phyloP scores from a whole-genome alignment of 2,888 invertebrate species.

The Isoperla grammatica region DNA sequence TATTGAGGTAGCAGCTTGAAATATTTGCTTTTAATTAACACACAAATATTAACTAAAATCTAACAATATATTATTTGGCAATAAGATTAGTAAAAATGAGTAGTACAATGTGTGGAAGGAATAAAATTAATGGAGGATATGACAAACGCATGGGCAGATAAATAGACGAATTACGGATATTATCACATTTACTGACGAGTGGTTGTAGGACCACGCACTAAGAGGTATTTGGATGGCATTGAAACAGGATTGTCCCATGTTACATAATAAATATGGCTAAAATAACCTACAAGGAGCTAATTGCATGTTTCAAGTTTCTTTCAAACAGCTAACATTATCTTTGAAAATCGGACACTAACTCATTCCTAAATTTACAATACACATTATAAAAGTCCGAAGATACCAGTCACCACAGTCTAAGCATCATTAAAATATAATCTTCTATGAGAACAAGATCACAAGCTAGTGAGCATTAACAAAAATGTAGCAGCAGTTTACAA shows the following conservation, averaged over 20 bases:
- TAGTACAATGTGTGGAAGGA: too few species aligned
- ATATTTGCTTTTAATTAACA: too few species aligned
- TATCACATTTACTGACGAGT: conserved; percentile 15
- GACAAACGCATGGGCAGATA: not conserved
- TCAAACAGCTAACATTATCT: not conserved
- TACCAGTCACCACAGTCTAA: not conserved
- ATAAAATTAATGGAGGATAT: too few species aligned
- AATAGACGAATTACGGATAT: conserved; percentile 10
- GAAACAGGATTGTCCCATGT: conserved; percentile 27
- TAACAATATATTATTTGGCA: too few species aligned
- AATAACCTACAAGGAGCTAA: conserved; percentile 2
- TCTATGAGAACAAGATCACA: not conserved
- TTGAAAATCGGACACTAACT: not conserved
- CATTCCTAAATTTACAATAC: not conserved
- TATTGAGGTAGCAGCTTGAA: too few species aligned
- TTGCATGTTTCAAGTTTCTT: conserved; percentile 5
- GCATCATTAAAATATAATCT: not conserved
- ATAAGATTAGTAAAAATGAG: too few species aligned
- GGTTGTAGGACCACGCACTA: conserved; percentile 9
- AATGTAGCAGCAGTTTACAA: too few species aligned
- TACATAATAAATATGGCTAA: conserved; percentile 19
- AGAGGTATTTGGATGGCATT: conserved; percentile 24
- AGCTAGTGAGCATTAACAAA: too few species aligned
- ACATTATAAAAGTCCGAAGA: not conserved
- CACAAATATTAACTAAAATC: too few species aligned